These are phyloP conservation scores for Heliconius melpomene DNA, from an alignment of 1,140 invertebrate genomes.

Conservation along the genomic window DNA sequence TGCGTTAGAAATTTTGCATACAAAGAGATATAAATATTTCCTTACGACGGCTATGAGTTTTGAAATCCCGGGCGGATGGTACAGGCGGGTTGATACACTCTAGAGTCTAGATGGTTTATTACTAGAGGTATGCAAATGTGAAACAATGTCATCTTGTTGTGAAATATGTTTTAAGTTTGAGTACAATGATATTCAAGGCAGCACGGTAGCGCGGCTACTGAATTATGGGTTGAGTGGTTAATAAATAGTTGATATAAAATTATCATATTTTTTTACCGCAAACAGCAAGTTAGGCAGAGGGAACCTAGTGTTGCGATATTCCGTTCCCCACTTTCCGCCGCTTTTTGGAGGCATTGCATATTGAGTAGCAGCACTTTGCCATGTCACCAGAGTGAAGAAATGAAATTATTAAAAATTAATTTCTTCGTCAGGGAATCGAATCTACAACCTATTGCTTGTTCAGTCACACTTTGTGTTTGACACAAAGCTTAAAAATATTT, in stretches of 20 bases:
- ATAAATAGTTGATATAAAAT: not conserved
- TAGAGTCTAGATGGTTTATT: constrained; percentile 56
- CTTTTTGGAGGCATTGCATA: too few species aligned
- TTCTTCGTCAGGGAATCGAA: too few species aligned
- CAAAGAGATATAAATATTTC: constrained; percentile 79
- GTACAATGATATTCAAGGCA: constrained; percentile 45
- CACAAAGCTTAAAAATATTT: too few species aligned
- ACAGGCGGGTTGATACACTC: constrained; percentile 60
- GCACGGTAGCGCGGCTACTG: constrained; percentile 36
- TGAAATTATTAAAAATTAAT: too few species aligned
- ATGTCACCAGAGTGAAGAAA: too few species aligned
- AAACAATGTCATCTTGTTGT: constrained; percentile 63
- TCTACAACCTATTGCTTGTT: too few species aligned
- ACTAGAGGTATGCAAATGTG: constrained; percentile 66
- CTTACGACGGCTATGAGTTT: constrained; percentile 63
- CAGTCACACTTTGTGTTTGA: too few species aligned
- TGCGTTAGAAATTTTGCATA: constrained; percentile 74
- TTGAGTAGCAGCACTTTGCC: too few species aligned
- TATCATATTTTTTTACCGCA: not conserved
- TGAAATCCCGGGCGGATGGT: constrained; percentile 61
- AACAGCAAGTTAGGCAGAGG: too few species aligned
- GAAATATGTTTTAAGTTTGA: constrained; percentile 53
- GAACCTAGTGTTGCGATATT: too few species aligned
- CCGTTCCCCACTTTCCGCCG: too few species aligned
- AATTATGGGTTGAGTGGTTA: not conserved